Percentiles rank a stretch among this genome's conserved stretches.
Evolutionary conservation across 2,888 invertebrate species (phyloP).

Genomic region (Abrostola triplasia): DNA sequence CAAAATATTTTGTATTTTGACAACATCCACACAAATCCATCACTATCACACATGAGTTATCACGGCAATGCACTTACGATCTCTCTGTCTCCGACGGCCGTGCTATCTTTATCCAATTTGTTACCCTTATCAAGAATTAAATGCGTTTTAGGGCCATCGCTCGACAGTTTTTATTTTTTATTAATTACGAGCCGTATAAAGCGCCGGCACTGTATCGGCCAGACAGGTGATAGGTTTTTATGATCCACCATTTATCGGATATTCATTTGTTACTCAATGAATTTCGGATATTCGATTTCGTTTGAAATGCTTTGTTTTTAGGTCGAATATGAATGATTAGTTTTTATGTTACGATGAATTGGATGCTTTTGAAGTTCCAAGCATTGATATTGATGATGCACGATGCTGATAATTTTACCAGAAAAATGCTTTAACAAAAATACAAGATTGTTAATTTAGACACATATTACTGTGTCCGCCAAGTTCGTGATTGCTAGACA

Average conservation of each 20-base stretch:
- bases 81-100: slow-evolving; percentile 82
- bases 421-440: neutral
- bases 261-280: slow-evolving; percentile 78
- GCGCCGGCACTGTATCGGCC: slow-evolving; percentile 66
- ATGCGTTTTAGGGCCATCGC: slow-evolving; percentile 85
- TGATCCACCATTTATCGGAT: slow-evolving; percentile 79
- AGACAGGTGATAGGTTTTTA: slow-evolving; percentile 84
- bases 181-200: slow-evolving; percentile 80
- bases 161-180: slow-evolving; percentile 81
- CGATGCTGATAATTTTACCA: no score
- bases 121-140: slow-evolving; percentile 88
- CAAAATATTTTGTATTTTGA: slow-evolving; percentile 13
- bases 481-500: no score
- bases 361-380: neutral
- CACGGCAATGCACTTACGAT: slow-evolving; percentile 87
- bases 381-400: neutral
- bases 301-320: slow-evolving; percentile 44
- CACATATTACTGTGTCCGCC: no score
- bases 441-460: neutral
- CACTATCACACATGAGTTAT: slow-evolving; percentile 78
- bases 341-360: slow-evolving; percentile 2
- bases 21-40: slow-evolving; percentile 64
- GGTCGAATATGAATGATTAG: slow-evolving; percentile 29
- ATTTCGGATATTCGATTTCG: slow-evolving; percentile 62
- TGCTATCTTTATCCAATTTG: slow-evolving; percentile 88